Evolutionary conservation across 2,113 vertebrate genomes (phyloP).

Genomic region (Dromas ardeola): DNA sequence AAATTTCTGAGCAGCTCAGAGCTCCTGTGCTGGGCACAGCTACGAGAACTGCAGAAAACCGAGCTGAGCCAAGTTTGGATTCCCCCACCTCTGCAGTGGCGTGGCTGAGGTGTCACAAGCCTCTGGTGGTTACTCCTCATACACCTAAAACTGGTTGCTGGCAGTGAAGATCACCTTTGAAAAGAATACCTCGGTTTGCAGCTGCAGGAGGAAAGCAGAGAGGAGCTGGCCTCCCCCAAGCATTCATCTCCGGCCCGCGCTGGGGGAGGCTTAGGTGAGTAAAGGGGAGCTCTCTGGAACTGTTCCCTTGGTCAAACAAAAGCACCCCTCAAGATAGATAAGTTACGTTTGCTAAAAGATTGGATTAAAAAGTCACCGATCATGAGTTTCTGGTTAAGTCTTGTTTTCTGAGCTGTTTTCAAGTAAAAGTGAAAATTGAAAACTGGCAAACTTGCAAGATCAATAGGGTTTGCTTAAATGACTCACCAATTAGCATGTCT

Average conservation of each 20-base stretch:
- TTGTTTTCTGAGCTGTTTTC: conserved; percentile 47
- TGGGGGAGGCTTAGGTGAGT: neutral
- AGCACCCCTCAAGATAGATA: neutral
- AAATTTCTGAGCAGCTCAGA: neutral
- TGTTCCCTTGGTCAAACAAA: neutral
- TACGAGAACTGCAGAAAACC: neutral
- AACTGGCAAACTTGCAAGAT: conserved; percentile 44
- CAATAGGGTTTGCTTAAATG: conserved; percentile 54
- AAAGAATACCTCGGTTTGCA: neutral
- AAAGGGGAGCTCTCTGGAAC: neutral
- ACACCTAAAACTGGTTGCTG: neutral
- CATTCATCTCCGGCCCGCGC: fast-evolving
- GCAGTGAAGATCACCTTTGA: neutral
- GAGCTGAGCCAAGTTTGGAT: neutral
- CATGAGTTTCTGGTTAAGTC: conserved; percentile 2
- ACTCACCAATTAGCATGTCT: conserved; percentile 51
- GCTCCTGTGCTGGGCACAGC: fast-evolving
- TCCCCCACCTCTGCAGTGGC: neutral
- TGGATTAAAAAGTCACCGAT: neutral
- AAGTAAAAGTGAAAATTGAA: conserved; percentile 56
- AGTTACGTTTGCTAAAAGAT: neutral
- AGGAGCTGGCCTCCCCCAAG: fast-evolving
- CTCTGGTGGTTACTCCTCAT: neutral
- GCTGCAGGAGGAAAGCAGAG: neutral
- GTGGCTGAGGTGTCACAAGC: neutral